Conservation (phyloP, 2,888 invertebrate species). For the Zaprionus obscuricornis region DNA sequence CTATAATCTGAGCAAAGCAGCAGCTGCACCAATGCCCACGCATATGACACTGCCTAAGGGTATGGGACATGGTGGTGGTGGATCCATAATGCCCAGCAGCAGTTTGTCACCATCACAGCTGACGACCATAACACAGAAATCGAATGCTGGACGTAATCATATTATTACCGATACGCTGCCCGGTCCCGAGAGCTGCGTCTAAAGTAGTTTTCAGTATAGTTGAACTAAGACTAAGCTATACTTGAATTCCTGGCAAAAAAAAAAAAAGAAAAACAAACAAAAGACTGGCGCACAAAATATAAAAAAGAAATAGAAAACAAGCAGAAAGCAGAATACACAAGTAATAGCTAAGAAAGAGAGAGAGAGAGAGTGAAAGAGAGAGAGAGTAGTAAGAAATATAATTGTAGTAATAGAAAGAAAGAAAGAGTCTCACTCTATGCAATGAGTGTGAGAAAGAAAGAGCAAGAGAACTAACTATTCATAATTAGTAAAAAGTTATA, state of each 20-base stretch:
- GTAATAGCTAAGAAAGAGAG: conserved; percentile 8
- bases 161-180: conserved; percentile 93
- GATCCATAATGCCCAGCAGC: conserved; percentile 50
- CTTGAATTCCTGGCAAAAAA: conserved; percentile 54
- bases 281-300: conserved; percentile 78
- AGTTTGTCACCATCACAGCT: conserved; percentile 70
- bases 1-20: conserved; percentile 81
- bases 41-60: conserved; percentile 81
- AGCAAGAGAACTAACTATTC: conserved; percentile 41
- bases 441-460: too few species aligned
- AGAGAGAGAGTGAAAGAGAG: not conserved
- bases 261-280: too few species aligned
- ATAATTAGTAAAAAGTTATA: conserved; percentile 38
- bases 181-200: conserved; percentile 95
- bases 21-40: conserved; percentile 47
- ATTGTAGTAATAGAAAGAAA: too few species aligned
- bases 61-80: conserved; percentile 61
- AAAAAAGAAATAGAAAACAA: conserved; percentile 36
- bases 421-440: too few species aligned
- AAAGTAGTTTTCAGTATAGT: too few species aligned
- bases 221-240: too few species aligned
- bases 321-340: conserved; percentile 30
- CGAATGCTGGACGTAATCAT: conserved; percentile 87
- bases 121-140: conserved; percentile 80
- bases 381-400: not conserved